Evolutionary conservation across 53 echinoderm and acorn worm species (phyloP).

Genomic region (Patiria pectinifera): DNA sequence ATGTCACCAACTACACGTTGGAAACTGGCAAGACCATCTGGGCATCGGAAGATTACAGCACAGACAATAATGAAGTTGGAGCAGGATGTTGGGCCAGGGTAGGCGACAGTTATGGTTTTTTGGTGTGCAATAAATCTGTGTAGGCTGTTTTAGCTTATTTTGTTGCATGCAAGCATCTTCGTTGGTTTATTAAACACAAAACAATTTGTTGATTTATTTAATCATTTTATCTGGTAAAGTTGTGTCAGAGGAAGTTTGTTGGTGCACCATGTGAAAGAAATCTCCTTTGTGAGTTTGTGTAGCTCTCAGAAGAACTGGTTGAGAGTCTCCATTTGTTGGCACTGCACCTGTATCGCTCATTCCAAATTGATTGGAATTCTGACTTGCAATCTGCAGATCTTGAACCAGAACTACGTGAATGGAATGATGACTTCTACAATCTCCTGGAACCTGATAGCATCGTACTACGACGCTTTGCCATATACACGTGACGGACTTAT

Average conservation of each 20-base stretch:
- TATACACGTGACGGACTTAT: slow-evolving; percentile 82
- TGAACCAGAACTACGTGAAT: slow-evolving; percentile 99
- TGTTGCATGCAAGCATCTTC: too few species aligned
- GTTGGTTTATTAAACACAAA: too few species aligned
- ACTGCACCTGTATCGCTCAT: background rate
- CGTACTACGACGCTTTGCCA: slow-evolving; percentile 88
- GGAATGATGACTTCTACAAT: slow-evolving; percentile 96
- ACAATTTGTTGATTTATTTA: too few species aligned
- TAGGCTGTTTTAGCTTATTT: too few species aligned
- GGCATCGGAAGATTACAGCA: slow-evolving; percentile 98
- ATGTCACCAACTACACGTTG: slow-evolving; percentile 76
- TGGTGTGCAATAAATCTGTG: too few species aligned
- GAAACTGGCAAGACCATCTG: slow-evolving; percentile 87
- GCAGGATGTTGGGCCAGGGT: slow-evolving; percentile 99
- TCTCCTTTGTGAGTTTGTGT: too few species aligned
- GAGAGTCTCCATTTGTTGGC: too few species aligned
- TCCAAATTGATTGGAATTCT: background rate
- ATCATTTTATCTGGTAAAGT: too few species aligned
- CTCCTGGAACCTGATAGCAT: slow-evolving; percentile 96
- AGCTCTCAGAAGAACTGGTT: too few species aligned
- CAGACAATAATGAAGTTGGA: slow-evolving; percentile 87
- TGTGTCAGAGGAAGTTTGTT: too few species aligned
- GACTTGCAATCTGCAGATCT: slow-evolving; percentile 61
- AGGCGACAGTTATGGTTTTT: slow-evolving; percentile 9
- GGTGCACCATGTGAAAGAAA: too few species aligned